phyloP scores from a whole-genome alignment of 1,140 invertebrate genomes.

The Lucilia cuprina region DNA sequence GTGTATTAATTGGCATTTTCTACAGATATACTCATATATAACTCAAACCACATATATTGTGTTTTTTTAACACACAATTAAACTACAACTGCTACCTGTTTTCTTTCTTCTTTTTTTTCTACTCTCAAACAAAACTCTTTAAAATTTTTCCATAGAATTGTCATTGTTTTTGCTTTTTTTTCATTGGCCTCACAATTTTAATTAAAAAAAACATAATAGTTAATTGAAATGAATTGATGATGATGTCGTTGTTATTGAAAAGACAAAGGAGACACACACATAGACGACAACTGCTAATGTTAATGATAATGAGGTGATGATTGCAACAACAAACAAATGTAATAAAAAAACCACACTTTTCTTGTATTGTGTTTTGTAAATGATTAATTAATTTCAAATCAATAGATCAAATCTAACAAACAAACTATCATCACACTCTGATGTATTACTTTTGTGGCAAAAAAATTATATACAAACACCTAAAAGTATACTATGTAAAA shows the following conservation, averaged over 20 bases:
- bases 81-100: too few relatives aligned
- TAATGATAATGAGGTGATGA: not conserved
- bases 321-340: not conserved
- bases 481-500: too few relatives aligned
- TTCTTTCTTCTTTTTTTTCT: too few relatives aligned
- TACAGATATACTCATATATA: too few relatives aligned
- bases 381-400: constrained; percentile 12
- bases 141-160: too few relatives aligned
- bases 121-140: too few relatives aligned
- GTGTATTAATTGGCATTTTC: too few relatives aligned
- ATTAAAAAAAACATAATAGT: not conserved
- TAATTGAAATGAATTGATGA: not conserved
- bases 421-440: not conserved
- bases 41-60: too few relatives aligned
- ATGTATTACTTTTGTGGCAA: not conserved
- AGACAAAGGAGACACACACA: too few relatives aligned
- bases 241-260: not conserved
- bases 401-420: constrained; percentile 7
- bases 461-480: not conserved
- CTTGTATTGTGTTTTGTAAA: not conserved
- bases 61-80: too few relatives aligned
- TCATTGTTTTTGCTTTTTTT: too few relatives aligned
- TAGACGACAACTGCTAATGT: not conserved
- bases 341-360: not conserved
- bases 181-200: not conserved